A percentile compares a stretch with the other conserved stretches of the same genome.
Evolutionary conservation across 2,113 vertebrate genomes (phyloP).

Genomic region (Myrmecophaga tridactyla): DNA sequence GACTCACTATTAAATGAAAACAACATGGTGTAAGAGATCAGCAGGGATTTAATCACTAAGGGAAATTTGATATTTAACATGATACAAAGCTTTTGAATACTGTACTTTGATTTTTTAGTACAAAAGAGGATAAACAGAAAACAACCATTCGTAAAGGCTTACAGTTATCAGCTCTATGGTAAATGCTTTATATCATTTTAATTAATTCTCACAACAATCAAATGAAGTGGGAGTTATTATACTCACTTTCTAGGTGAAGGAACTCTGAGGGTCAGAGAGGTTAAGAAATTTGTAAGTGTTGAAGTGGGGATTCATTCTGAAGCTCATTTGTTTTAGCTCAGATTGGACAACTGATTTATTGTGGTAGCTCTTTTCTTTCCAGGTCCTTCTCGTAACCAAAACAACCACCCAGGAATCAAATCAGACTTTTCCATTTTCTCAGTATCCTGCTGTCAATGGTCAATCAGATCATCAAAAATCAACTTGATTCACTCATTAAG

Average conservation of each 20-base stretch:
- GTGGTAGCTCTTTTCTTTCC: not conserved
- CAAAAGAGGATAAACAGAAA: constrained; percentile 29
- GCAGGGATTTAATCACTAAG: constrained; percentile 52
- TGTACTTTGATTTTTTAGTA: constrained; percentile 37
- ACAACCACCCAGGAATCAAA: not conserved
- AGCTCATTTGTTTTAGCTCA: not conserved
- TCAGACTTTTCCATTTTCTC: not conserved
- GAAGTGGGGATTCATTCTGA: not conserved
- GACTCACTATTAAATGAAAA: constrained; percentile 44
- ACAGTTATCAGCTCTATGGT: not conserved
- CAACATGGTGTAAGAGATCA: constrained; percentile 34
- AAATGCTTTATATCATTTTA: not conserved
- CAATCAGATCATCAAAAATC: not conserved
- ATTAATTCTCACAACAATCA: not conserved
- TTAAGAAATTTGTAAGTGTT: not conserved
- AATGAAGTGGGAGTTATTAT: not conserved
- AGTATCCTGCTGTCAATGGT: not conserved
- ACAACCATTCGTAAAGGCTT: not conserved
- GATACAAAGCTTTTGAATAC: not conserved
- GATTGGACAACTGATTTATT: not conserved
- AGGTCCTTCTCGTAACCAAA: not conserved
- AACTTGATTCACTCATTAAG: not conserved
- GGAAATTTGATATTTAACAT: constrained; percentile 64
- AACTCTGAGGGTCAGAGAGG: not conserved
- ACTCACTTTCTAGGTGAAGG: not conserved